Conservation (phyloP, 2,113 vertebrate species). For the Hippopotamus amphibius region DNA sequence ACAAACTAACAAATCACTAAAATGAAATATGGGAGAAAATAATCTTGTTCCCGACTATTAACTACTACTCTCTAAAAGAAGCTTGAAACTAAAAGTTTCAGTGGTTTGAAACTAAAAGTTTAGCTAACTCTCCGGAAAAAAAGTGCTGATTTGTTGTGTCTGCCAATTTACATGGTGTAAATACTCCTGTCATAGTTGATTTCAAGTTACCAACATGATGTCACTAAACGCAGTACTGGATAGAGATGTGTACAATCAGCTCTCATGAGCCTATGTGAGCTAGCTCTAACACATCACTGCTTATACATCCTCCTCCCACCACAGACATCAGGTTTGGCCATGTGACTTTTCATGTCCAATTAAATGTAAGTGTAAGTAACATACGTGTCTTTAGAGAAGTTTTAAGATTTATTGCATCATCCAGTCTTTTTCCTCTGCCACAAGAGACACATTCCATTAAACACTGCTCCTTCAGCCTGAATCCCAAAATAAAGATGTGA, state of each 20-base stretch:
- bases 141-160: neutral
- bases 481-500: neutral
- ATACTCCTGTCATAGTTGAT: too few species aligned
- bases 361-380: neutral
- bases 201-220: too few species aligned
- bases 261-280: too few species aligned
- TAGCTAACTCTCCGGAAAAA: neutral
- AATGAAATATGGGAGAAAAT: neutral
- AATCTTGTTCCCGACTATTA: neutral
- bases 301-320: too few species aligned
- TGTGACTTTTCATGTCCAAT: too few species aligned
- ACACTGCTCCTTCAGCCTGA: neutral
- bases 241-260: too few species aligned
- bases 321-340: too few species aligned
- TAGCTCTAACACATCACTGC: too few species aligned
- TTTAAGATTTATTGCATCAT: neutral
- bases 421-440: neutral
- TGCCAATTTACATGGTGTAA: too few species aligned
- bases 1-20: neutral
- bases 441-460: neutral
- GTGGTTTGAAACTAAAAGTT: neutral
- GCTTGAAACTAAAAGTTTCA: neutral
- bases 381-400: neutral
- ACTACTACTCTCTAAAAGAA: neutral
- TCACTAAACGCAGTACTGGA: too few species aligned